phyloP scores from a whole-genome alignment of 2,797 vertebrate species.

The Pseudochirops corinnae region DNA sequence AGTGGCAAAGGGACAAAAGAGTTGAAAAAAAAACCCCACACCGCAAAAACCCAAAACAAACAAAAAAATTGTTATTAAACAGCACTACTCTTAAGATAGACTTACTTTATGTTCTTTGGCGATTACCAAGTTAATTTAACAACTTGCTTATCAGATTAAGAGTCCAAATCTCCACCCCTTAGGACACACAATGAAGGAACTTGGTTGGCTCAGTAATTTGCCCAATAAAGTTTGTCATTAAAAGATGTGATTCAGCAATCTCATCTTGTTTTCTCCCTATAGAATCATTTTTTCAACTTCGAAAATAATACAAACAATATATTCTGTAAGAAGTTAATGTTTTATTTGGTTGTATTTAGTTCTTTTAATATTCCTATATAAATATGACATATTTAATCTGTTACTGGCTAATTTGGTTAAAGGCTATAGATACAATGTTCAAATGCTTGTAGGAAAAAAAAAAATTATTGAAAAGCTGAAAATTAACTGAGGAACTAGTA shows the following conservation, averaged over 20 bases:
- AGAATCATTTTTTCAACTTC: conserved; percentile 64
- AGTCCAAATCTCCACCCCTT: conserved; percentile 74
- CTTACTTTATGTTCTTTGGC: conserved; percentile 77
- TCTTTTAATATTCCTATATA: conserved; percentile 31
- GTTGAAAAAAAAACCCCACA: conserved; percentile 50
- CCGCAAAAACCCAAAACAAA: conserved; percentile 44
- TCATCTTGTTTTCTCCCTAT: conserved; percentile 69
- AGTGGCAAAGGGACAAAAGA: conserved; percentile 90
- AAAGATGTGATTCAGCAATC: conserved; percentile 12
- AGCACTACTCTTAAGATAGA: conserved; percentile 81
- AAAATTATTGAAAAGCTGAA: conserved; percentile 53
- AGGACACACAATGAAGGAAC: conserved; percentile 63
- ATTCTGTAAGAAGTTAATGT: conserved; percentile 35
- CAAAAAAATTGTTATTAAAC: conserved; percentile 85
- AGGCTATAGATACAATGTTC: conserved; percentile 48
- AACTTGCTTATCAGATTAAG: conserved; percentile 71
- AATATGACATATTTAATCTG: conserved; percentile 53
- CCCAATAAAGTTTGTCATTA: conserved; percentile 75
- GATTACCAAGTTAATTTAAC: conserved; percentile 75
- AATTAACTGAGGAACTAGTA: conserved; percentile 52
- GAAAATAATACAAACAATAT: conserved; percentile 55
- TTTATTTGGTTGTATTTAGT: conserved; percentile 28
- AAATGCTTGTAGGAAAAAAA: conserved; percentile 29
- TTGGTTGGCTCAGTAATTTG: conserved; percentile 72
- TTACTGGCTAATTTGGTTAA: conserved; percentile 43